These are phyloP conservation scores for Pseudopipra pipra DNA, from an alignment of 2,113 vertebrate species.

Conservation along the genomic window DNA sequence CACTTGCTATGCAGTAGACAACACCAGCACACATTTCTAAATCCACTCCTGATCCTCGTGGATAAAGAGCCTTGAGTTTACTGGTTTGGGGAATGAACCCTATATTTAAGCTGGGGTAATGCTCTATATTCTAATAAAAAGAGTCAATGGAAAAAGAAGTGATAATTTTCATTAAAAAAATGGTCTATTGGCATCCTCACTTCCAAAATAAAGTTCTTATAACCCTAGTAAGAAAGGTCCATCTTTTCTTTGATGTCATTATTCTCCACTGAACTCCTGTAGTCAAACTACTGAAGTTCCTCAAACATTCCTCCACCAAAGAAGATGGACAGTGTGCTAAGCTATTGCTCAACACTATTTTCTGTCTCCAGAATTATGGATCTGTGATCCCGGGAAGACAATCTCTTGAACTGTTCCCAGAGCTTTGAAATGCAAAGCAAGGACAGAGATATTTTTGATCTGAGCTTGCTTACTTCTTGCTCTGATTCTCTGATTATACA, in stretches of 20 bases:
- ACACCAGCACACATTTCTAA: background rate
- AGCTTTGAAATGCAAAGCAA: constrained; percentile 61
- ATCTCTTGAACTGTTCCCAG: background rate
- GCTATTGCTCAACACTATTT: background rate
- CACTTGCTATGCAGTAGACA: background rate
- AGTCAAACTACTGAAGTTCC: background rate
- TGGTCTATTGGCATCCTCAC: background rate
- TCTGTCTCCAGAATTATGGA: background rate
- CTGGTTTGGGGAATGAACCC: background rate
- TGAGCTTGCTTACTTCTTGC: constrained; percentile 32
- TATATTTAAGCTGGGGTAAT: background rate
- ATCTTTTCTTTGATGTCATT: background rate
- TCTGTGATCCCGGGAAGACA: background rate
- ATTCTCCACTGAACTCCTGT: background rate
- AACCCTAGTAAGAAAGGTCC: background rate
- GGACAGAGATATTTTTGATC: constrained; percentile 37
- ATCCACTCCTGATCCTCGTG: background rate
- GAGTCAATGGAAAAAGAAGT: background rate
- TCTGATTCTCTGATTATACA: constrained; percentile 4
- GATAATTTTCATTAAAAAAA: background rate
- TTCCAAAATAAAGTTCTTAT: background rate
- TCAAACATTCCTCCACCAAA: background rate
- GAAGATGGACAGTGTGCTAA: background rate
- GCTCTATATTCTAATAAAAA: background rate
- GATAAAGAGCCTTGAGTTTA: background rate